Conservation (phyloP, 1,140 invertebrate genomes). For the Magallana ariakensis region DNA sequence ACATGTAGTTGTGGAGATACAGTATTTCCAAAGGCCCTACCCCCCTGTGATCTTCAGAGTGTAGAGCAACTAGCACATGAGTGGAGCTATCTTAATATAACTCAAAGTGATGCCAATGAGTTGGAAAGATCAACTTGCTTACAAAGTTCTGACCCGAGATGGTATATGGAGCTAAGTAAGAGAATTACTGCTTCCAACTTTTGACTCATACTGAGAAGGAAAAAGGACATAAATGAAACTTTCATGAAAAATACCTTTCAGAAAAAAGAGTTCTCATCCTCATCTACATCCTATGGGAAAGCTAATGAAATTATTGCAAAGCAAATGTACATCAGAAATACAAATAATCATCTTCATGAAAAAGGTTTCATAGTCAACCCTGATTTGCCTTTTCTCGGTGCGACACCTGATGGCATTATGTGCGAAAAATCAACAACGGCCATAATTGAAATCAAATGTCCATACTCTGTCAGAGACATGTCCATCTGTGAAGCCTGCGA, state of each 20-base stretch:
- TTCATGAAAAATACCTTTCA: conserved; percentile 33
- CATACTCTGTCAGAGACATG: conserved; percentile 39
- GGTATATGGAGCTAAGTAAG: conserved; percentile 30
- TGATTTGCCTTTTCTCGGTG: conserved; percentile 43
- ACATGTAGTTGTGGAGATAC: conserved; percentile 26
- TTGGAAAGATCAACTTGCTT: conserved; percentile 38
- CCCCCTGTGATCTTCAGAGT: conserved; percentile 37
- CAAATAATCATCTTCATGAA: conserved; percentile 39
- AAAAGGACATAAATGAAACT: conserved; percentile 41
- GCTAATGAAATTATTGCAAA: conserved; percentile 44
- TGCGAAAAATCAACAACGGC: conserved; percentile 5
- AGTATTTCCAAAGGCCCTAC: not conserved
- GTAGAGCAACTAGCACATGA: conserved; percentile 48
- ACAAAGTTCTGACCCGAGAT: not conserved
- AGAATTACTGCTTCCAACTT: conserved; percentile 54
- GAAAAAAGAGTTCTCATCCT: conserved; percentile 3
- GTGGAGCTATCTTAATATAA: not conserved
- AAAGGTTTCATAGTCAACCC: conserved; percentile 38
- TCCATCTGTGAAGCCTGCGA: conserved; percentile 30
- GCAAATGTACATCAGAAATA: conserved; percentile 38
- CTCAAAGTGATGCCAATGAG: not conserved
- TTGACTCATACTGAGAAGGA: conserved; percentile 39
- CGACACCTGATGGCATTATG: conserved; percentile 13
- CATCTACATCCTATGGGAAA: conserved; percentile 35
- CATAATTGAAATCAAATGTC: conserved; percentile 41